Percentiles rank a stretch among this genome's conserved stretches.
Evolutionary conservation across 2,113 vertebrate species (phyloP).

Genomic region (Oxyura jamaicensis): DNA sequence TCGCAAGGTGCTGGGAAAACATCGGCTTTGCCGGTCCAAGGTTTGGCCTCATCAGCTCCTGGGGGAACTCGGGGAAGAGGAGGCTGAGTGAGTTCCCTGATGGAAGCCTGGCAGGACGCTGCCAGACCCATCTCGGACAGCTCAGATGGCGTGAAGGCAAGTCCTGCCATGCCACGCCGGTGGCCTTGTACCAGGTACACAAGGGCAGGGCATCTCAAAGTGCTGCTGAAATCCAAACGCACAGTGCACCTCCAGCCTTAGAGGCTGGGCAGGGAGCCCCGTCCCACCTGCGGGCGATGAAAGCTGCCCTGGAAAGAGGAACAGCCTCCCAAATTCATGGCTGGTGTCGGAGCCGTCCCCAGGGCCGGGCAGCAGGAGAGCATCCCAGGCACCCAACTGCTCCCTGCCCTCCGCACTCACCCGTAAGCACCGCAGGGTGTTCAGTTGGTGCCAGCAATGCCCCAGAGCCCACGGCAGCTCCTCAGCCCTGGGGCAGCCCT

Average conservation of each 20-base stretch:
- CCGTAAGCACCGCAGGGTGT: too few species aligned
- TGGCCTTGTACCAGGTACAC: fast-evolving
- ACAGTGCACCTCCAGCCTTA: fast-evolving
- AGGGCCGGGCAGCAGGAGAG: background rate
- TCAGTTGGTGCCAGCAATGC: background rate
- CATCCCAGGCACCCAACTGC: fast-evolving
- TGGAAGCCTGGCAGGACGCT: background rate
- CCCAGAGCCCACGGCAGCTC: too few species aligned
- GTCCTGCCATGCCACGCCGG: background rate
- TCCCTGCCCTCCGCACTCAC: background rate
- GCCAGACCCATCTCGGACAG: background rate
- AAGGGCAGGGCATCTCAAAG: background rate
- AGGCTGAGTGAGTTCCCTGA: background rate
- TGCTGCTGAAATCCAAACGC: fast-evolving
- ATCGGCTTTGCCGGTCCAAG: background rate
- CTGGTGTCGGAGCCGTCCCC: background rate
- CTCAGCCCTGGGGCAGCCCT: background rate
- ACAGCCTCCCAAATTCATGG: background rate
- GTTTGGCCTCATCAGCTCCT: background rate
- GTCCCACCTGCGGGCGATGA: fast-evolving
- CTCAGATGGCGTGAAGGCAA: background rate
- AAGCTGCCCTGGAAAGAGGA: background rate
- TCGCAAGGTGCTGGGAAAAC: background rate
- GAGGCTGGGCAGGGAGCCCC: background rate
- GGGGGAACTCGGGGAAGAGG: background rate